Base-by-base conservation (phyloP, 2,113 vertebrate genomes). In the Sarotherodon lohbergeri region DNA sequence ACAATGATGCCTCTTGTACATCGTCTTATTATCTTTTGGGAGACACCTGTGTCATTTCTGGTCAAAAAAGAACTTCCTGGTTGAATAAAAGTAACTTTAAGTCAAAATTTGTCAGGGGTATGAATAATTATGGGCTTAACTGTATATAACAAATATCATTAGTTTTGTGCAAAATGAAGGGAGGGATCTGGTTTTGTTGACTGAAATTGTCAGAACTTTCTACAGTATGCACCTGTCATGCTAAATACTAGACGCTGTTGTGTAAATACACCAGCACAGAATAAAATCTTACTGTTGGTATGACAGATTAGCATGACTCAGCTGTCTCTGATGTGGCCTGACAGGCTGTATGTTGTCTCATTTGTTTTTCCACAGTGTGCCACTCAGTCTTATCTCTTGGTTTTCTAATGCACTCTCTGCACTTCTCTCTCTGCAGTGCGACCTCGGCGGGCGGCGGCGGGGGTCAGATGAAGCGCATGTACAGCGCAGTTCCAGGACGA, bases 401-500 rank as follows among this genome's bases (percentile, higher is more conserved):
- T 83, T 90, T 71, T 56, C 11, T 71, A n/a, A 90, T 27, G 73
- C 7, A 39, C 68, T 81, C 32, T 76, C 29, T 57, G 17, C 80
- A 19, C 61, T 12, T 81, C n/a, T 46, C 36, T 10, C 36, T 84
- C 50, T 83, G 46, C 27, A 96, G 96, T 43, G 87, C 83, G 5
- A 85, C 95, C 54, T 92, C 92, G 3, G 84, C 89, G 3, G 90
- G 89, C 85, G 81, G 89, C 2, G 93, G 22, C 32, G 89, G 94
- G 89, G 95, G 93, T 88, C 96, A 96, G 90, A 97, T 97, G 89
- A 95, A 97, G 89, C 97, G 97, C 54, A 96, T 98, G 85, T 98
- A 98, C 95, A 98, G 97, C 0, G 98, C 98, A 0, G 98, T 98
- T 6, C 98, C 98, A 0, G 98, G 98, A 3, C 96, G 98, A 5